A percentile compares a stretch with the other conserved stretches of the same genome.
Conservation (phyloP, 2,888 invertebrate genomes). For the Pelosia muscerda region DNA sequence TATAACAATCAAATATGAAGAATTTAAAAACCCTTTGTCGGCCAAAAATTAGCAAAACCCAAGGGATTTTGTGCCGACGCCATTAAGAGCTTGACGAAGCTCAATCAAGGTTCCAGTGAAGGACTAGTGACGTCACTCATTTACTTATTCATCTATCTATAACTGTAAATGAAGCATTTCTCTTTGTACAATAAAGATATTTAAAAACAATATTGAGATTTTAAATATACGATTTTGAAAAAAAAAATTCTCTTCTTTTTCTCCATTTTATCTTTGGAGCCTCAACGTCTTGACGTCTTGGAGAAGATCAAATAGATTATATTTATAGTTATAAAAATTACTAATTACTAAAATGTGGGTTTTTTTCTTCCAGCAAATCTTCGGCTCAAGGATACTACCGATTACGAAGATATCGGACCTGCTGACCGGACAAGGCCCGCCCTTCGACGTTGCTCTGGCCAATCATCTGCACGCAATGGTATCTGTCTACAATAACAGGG, state of each 20-base stretch:
- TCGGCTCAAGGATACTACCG: conserved; percentile 55
- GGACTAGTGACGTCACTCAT: neutral
- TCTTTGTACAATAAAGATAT: no score
- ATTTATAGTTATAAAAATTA: neutral
- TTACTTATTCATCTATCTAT: neutral
- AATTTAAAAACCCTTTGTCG: conserved; percentile 4
- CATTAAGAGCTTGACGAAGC: conserved; percentile 30
- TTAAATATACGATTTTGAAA: no score
- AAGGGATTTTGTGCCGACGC: conserved; percentile 10
- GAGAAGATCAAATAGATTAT: no score
- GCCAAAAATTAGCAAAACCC: conserved; percentile 23
- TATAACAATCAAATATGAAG: neutral
- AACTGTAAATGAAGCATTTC: no score
- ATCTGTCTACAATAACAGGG: conserved; percentile 72
- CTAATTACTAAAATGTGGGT: conserved; percentile 6
- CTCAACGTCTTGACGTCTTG: no score
- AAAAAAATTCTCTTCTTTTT: no score
- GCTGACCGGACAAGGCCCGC: conserved; percentile 68
- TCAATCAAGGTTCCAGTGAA: conserved; percentile 33
- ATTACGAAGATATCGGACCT: conserved; percentile 77
- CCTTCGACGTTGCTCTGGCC: conserved; percentile 72
- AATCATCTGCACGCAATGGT: conserved; percentile 74
- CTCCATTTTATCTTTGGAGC: no score
- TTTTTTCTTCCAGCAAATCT: conserved; percentile 38
- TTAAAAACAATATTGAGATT: no score